These are phyloP conservation scores for Clinocottus analis DNA, from an alignment of 2,113 vertebrate species.

Conservation along the genomic window DNA sequence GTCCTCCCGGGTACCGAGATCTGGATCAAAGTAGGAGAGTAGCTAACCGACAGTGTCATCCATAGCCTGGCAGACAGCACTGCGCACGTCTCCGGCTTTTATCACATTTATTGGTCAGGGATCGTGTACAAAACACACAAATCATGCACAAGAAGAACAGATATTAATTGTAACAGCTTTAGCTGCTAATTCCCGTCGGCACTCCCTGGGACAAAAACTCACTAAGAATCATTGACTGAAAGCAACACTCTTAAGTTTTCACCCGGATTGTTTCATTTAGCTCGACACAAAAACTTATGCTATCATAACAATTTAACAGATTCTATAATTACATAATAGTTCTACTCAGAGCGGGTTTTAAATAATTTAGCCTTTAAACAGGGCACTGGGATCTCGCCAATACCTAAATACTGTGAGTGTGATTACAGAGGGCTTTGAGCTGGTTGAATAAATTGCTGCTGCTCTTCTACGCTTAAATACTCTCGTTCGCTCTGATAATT, in stretches of 20 bases:
- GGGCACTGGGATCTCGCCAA: not conserved
- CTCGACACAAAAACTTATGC: constrained; percentile 1
- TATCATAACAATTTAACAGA: constrained; percentile 13
- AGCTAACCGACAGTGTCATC: not conserved
- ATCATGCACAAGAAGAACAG: not conserved
- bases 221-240: constrained; percentile 4
- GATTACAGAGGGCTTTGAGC: constrained; percentile 32
- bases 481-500: not conserved
- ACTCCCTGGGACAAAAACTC: not conserved
- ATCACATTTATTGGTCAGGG: not conserved
- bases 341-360: not conserved
- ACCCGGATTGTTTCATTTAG: constrained; percentile 14
- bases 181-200: not conserved
- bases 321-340: constrained; percentile 10
- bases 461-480: constrained; percentile 7
- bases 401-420: not conserved
- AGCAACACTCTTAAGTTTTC: not conserved
- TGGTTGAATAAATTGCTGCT: constrained; percentile 2
- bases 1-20: not conserved
- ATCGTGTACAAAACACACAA: not conserved
- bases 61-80: not conserved
- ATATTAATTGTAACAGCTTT: not conserved
- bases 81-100: not conserved
- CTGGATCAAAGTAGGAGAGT: not conserved
- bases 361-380: not conserved